These are phyloP conservation scores for Pollicipes pollicipes DNA, from an alignment of 1,140 invertebrate species.

Conservation along the genomic window DNA sequence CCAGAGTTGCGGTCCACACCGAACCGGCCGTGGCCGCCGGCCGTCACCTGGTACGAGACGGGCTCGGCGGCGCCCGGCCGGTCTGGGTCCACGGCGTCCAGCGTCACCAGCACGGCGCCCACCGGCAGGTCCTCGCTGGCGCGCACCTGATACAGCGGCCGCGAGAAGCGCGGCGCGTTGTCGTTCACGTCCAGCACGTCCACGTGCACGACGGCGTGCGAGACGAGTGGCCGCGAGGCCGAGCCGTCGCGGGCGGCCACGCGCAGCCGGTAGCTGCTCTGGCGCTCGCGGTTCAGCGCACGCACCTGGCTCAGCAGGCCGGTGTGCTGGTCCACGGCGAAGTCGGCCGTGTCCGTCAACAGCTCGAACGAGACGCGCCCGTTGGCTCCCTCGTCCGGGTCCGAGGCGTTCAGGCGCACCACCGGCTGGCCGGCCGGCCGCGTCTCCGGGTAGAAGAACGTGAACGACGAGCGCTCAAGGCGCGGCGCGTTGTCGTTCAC, in stretches of 20 bases:
- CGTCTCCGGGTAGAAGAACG: constrained; percentile 29
- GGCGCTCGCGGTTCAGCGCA: constrained; percentile 61
- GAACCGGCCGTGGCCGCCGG: constrained; percentile 39
- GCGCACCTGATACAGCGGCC: constrained; percentile 37
- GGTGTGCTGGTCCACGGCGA: constrained; percentile 53
- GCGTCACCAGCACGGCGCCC: constrained; percentile 57
- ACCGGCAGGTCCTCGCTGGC: constrained; percentile 77
- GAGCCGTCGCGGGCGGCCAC: constrained; percentile 62
- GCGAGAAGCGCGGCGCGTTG: constrained; percentile 57
- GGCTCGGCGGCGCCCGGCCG: constrained; percentile 49
- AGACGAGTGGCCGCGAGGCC: constrained; percentile 43
- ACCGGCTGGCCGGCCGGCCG: constrained; percentile 27
- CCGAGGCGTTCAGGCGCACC: constrained; percentile 30
- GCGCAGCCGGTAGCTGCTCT: constrained; percentile 60
- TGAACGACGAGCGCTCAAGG: constrained; percentile 32
- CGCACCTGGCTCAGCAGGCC: constrained; percentile 59
- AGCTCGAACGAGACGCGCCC: constrained; percentile 61
- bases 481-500: constrained; percentile 31
- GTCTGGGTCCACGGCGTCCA: constrained; percentile 65
- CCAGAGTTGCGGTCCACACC: constrained; percentile 64
- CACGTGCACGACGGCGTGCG: constrained; percentile 28
- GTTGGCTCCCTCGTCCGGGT: constrained; percentile 39
- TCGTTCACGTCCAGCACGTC: constrained; percentile 80
- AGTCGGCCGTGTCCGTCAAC: constrained; percentile 61
- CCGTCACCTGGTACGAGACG: constrained; percentile 49